These are phyloP conservation scores for Orthonyx spaldingii DNA, from an alignment of 2,113 vertebrate species.

Conservation along the genomic window DNA sequence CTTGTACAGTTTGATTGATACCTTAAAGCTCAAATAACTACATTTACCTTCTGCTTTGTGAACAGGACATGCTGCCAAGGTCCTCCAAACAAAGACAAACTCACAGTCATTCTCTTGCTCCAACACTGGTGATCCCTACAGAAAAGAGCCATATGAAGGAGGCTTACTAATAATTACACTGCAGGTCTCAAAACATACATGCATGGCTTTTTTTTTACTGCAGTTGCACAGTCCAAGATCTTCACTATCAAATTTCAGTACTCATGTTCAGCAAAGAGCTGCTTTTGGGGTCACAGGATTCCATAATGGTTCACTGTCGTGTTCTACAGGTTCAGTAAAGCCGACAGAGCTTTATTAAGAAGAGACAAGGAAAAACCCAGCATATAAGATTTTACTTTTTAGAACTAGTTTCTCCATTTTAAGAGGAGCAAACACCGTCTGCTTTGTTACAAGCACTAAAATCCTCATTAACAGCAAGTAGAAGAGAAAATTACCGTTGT, in stretches of 20 bases:
- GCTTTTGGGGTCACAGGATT: not conserved
- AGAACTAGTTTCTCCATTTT: not conserved
- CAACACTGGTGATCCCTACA: conserved; percentile 86
- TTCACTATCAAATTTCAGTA: not conserved
- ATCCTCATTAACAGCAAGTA: not conserved
- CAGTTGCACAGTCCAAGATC: not conserved
- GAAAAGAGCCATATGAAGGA: not conserved
- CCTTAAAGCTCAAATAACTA: not conserved
- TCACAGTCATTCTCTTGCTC: conserved; percentile 84
- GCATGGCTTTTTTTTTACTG: not conserved
- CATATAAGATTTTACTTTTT: not conserved
- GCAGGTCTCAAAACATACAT: not conserved
- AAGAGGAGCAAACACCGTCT: not conserved
- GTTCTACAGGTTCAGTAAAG: not conserved
- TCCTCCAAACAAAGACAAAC: conserved; percentile 92
- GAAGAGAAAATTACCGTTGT: conserved; percentile 69
- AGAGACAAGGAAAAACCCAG: not conserved
- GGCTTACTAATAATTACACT: not conserved
- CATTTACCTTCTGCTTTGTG: conserved; percentile 79
- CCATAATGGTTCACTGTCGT: accelerated
- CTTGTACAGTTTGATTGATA: not conserved
- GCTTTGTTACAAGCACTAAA: not conserved
- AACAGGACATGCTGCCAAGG: conserved; percentile 88
- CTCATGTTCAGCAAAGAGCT: not conserved
- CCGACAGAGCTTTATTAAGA: not conserved